Base-by-base conservation (phyloP, 1,140 invertebrate species). In the Babylonia areolata region DNA sequence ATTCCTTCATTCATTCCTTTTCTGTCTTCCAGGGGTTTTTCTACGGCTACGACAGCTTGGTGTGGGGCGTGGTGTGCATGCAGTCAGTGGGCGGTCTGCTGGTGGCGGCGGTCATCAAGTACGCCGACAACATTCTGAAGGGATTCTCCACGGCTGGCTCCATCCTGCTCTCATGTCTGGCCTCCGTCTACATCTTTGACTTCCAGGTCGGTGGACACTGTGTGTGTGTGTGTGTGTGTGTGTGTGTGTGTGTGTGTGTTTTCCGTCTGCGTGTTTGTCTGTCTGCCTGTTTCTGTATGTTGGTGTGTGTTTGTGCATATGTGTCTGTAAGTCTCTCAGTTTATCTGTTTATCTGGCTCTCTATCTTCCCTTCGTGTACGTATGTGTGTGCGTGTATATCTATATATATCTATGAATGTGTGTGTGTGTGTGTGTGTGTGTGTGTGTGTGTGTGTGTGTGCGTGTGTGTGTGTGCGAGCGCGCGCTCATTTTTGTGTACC, bases 161-260 rank as follows among this genome's bases (percentile, higher is more conserved):
- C 35, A 94, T 99, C 89, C 96, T 99, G 23, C 96, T 99, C 81
- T 98, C 98, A 0, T 99, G 98, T 94, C 93, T 99, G 84, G 97
- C 96, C 1, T 99, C 98, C 0, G 97, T 99, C 85, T 98, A 98
- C 91, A 95, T 99, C 78, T 99, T 99, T 92, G 95, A 97, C 89
- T 99, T 99, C 92, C 95, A 97, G 75, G 95, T 99, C 20, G 97
- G 17, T 1, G 58, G 31, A n/a, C 12, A n/a, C 17, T 39, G 1
- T 39, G 17, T 39, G 31, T 77, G 11, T 77, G 17, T 39, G 17
- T 39, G 31, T 77, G 11, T 77, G 17, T 37, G 9, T 77, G 17
- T 77, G 17, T 79, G 3, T 79, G n/a, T 79, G 6, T 79, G 17
- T 79, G 20, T 42, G 1, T 42, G 0, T 79, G n/a, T 79, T 3